phyloP scores from a whole-genome alignment of 2,113 vertebrate genomes.

The crab-eating macaque (Macaca fascicularis) region DNA sequence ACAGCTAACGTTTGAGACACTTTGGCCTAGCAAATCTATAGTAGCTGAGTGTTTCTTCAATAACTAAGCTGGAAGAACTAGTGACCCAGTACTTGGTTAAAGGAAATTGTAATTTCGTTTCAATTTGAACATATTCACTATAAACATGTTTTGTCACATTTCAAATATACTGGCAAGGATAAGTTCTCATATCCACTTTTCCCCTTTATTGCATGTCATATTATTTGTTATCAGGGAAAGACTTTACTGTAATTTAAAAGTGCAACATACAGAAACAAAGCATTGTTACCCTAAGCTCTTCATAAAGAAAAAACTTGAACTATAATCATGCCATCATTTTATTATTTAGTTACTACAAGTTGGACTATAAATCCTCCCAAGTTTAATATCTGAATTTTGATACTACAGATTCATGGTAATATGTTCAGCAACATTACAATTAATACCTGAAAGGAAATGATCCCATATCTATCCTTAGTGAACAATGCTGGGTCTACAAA shows the following conservation, averaged over 20 bases:
- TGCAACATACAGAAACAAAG: neutral
- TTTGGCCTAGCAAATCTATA: neutral
- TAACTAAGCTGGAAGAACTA: neutral
- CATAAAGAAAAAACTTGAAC: neutral
- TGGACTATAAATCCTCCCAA: neutral
- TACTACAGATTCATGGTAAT: neutral
- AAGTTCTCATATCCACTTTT: neutral
- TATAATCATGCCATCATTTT: neutral
- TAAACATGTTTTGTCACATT: neutral
- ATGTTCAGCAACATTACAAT: neutral
- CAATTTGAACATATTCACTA: neutral
- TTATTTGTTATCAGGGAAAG: neutral
- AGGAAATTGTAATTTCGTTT: neutral
- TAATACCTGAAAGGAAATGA: neutral
- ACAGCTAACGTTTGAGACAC: neutral
- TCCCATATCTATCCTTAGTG: neutral
- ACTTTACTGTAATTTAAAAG: neutral
- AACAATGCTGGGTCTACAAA: neutral
- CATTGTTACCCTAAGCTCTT: neutral
- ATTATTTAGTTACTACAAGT: neutral
- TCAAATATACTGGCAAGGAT: neutral
- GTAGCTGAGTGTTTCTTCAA: neutral
- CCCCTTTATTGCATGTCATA: neutral
- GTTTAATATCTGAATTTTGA: neutral
- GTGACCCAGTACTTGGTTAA: neutral